These are phyloP conservation scores for Diachasma alloeum DNA, from an alignment of 1,140 invertebrate genomes.

Conservation along the genomic window DNA sequence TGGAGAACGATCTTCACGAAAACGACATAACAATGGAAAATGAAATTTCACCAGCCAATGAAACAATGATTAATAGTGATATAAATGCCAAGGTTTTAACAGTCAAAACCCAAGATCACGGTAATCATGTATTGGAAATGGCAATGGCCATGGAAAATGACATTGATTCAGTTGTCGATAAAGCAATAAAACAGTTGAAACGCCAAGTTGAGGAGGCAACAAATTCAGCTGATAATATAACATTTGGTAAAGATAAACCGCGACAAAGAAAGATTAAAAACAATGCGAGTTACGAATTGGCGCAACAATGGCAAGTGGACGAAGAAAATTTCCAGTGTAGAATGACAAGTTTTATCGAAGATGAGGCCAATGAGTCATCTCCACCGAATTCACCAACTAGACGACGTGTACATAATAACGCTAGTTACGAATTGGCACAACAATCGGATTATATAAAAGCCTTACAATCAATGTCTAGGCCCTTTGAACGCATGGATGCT, in stretches of 20 bases:
- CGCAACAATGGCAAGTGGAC: conserved; percentile 53
- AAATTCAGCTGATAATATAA: conserved; percentile 34
- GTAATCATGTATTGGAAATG: conserved; percentile 51
- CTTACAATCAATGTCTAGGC: conserved; percentile 27
- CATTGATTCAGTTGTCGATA: conserved; percentile 47
- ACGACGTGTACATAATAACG: conserved; percentile 51
- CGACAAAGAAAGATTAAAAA: conserved; percentile 46
- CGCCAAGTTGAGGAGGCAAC: conserved; percentile 43
- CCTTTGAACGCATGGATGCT: conserved; percentile 57
- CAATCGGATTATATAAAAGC: conserved; percentile 54
- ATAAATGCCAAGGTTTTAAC: conserved; percentile 40
- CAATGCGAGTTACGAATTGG: conserved; percentile 59
- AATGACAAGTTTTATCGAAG: conserved; percentile 13
- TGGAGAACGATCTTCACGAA: not conserved
- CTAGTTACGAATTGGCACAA: conserved; percentile 61
- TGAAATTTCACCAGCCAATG: not conserved
- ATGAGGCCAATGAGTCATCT: not conserved
- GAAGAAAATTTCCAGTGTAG: conserved; percentile 34
- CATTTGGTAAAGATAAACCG: conserved; percentile 20
- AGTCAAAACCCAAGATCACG: conserved; percentile 58
- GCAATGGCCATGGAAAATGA: conserved; percentile 55
- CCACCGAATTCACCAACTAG: conserved; percentile 13
- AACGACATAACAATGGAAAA: not conserved
- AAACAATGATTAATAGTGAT: not conserved
- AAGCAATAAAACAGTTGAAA: conserved; percentile 48